Percentiles rank a stretch among this genome's conserved stretches.
Evolutionary conservation across 2,797 vertebrate species (phyloP).

Genomic region (Hypotaenidia philippensis): DNA sequence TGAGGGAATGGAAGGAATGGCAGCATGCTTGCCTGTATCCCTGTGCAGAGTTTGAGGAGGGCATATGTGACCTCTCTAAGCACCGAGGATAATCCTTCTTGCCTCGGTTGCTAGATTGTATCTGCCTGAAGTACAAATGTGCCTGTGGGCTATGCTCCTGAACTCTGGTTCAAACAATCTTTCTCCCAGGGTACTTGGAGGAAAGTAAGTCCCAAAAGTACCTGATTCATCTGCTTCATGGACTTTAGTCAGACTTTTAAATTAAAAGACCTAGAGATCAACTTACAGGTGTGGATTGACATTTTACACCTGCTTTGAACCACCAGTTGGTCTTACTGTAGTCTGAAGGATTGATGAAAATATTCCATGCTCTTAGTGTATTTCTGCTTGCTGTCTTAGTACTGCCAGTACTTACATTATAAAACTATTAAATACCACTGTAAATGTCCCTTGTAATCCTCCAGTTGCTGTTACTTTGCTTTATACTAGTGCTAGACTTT

Average conservation of each 20-base stretch:
- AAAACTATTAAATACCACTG: neutral
- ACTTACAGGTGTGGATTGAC: slow-evolving; percentile 46
- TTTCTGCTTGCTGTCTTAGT: slow-evolving; percentile 33
- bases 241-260: slow-evolving; percentile 38
- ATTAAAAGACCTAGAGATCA: slow-evolving; percentile 44
- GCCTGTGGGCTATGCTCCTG: slow-evolving; percentile 22
- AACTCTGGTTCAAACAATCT: neutral
- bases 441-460: neutral
- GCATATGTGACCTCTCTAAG: neutral
- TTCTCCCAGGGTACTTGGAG: slow-evolving; percentile 15
- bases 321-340: slow-evolving; percentile 60
- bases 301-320: slow-evolving; percentile 51
- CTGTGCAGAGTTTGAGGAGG: neutral
- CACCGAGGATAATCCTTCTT: neutral
- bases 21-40: neutral
- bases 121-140: neutral
- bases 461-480: neutral
- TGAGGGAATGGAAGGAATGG: neutral
- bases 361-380: neutral
- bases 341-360: slow-evolving; percentile 50
- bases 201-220: slow-evolving; percentile 13
- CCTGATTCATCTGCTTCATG: slow-evolving; percentile 16
- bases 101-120: neutral
- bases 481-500: neutral
- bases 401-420: neutral